Base-by-base conservation (phyloP, 2,113 vertebrate species). In the Seriola dumerili region DNA sequence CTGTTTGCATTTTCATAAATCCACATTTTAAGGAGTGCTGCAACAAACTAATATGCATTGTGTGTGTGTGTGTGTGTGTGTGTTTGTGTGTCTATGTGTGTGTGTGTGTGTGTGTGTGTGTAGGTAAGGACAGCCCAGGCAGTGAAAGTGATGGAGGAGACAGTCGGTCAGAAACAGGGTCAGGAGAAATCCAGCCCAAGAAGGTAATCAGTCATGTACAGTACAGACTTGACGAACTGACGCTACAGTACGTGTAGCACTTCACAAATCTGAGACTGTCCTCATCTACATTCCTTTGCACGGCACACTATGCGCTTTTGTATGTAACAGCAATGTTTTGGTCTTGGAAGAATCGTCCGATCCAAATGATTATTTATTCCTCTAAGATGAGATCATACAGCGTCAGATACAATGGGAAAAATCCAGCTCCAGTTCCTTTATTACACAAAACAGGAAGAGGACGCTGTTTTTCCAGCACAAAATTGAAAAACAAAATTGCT, bases 101-200 rank as follows among this genome's bases (percentile, higher is more conserved):
- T 86, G 54, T 91, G 21, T 65, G 63, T 75, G 68, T 68, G 16
- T 86, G 54, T 91, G 58, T 93, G 81, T 83, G 34, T 85, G 88
- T 90, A 98, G 98, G 96, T 88, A 98, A 97, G 91, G 98, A 98
- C 90, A 97, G 97, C 81, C 97, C 97, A 23, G 97, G 97, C 83
- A 98, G 97, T 12, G 98, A 99, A 92, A 98, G 97, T 40, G 97
- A 99, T 36, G 97, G 97, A 23, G 96, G 96, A 4, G 97, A 99
- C 89, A 95, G 95, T 82, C 97, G 97, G 54, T 97, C 97, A 0
- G 98, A 99, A 90, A 95, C 96, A n/a, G 97, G 97, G 85, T 94
- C 86, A 79, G 92, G 61, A 92, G 96, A 97, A 93, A 98, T 98
- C 94, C 97, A 98, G 72, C 96, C 98, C 65, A 99, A 99, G 95